Base-by-base conservation (phyloP, 1,140 invertebrate species). In the Brevipalpus yothersi region DNA sequence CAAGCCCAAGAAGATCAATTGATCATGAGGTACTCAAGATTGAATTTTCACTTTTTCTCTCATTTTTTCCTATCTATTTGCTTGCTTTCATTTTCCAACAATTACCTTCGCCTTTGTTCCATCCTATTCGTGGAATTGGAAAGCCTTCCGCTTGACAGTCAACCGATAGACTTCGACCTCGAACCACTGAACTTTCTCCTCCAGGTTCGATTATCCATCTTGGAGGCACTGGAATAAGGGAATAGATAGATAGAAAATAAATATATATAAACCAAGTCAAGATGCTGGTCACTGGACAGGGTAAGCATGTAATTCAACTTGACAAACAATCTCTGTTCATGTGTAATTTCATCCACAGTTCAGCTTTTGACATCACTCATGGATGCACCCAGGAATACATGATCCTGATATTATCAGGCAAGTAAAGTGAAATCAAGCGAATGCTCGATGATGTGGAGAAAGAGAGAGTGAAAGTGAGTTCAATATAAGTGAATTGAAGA, bases 131-230 rank as follows among this genome's bases (percentile, higher is more conserved):
- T 4, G 74, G 74, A 31, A 66, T 64, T 1, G 74, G 74, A 56
- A 70, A 72, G 9, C 73, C 74, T 45, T 69, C 67, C 0, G 72
- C 69, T 63, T 69, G 67, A 63, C 74, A 75, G 61, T 73, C 68
- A 9, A 75, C 60, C 4, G 65, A 62, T 0, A 72, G 68, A 17
- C 62, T 64, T 41, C 67, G 61, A 17, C 70, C 67, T 13, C 70
- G 65, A 11, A 73, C 68, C 1, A 74, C 72, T 13, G 69, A 70
- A 11, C 67, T 67, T 57, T 75, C 72, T 31, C 15, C 39, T 7
- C 67, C 63, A 5, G 74, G 74, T 61, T 73, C 72, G 19, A 70
- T 67, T 0, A 70, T 60, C 74, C 74, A 75, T 7, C 68, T 63
- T 41, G 73, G 73, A 11, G 72, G 72, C 51, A 75, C 74, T 75